Base-by-base conservation (phyloP, 2,797 vertebrate genomes). In the Microcaecilia unicolor region DNA sequence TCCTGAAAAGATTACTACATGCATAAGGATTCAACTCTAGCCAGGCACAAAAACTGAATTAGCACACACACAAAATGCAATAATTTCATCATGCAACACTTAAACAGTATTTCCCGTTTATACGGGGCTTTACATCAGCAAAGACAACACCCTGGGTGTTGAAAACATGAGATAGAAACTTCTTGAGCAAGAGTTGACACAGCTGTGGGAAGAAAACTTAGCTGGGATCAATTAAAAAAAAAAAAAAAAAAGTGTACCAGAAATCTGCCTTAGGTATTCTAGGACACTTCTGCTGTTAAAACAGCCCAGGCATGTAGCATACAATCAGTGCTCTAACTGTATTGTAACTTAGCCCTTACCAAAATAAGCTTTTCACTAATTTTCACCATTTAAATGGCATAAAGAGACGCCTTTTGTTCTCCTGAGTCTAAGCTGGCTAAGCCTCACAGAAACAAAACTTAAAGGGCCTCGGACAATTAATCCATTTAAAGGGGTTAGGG, bases 141-240 rank as follows among this genome's bases (percentile, higher is more conserved):
- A 29, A 40, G 17, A 27, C n/a, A 13, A 51, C 40, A 61, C 58
- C 32, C 57, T 37, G 59, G 51, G 61, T 42, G 27, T 53, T 28
- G n/a, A n/a, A n/a, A 15, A 12, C n/a, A n/a, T n/a, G 45, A 70
- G 61, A 70, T 54, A n/a, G 27, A 51, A 51, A 74, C 37, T 25
- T 23, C 33, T 45, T 5, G 27, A 40, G 42, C 24, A 52, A 37
- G 46, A 65, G 67, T 69, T 76, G 78, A 80, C 71, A 77, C 69
- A 77, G 74, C 76, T 74, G 78, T 57, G 50, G 52, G 54, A 48
- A 20, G 43, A 47, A 51, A 61, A 58, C 28, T 65, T 50, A 65
- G 25, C 25, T 31, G 62, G 49, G 53, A 68, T 59, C 48, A 54
- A 48, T 57, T 51, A n/a, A n/a, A n/a, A n/a, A n/a, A n/a, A n/a